phyloP scores from a whole-genome alignment of 2,888 invertebrate genomes.

The Yponomeuta plumbellus region DNA sequence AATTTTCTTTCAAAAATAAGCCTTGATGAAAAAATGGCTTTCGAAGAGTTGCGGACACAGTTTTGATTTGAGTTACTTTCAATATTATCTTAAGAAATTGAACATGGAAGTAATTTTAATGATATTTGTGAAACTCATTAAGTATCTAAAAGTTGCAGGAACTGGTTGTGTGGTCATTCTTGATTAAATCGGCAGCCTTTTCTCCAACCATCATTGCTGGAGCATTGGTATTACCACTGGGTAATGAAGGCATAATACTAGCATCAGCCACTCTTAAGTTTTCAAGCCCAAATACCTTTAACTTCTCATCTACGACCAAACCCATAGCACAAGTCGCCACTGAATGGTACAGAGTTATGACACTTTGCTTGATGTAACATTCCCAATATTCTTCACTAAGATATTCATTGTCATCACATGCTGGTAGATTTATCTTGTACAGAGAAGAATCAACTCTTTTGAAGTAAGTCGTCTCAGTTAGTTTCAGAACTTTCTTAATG shows the following conservation, averaged over 20 bases:
- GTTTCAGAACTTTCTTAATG: slow-evolving; percentile 2
- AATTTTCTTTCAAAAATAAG: no score
- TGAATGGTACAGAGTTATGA: background rate
- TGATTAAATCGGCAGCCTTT: slow-evolving; percentile 9
- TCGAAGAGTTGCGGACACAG: no score
- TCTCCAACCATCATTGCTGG: slow-evolving; percentile 5
- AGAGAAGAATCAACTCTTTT: background rate
- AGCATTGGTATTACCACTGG: slow-evolving; percentile 4
- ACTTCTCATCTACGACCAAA: slow-evolving; percentile 5
- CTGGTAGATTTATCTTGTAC: background rate
- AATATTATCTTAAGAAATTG: no score
- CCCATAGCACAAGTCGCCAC: slow-evolving; percentile 3
- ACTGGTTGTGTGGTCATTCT: background rate
- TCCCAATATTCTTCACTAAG: slow-evolving; percentile 6
- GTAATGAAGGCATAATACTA: background rate
- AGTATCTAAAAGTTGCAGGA: no score
- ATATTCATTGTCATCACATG: background rate
- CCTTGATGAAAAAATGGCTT: no score
- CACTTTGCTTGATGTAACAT: background rate
- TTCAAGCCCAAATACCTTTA: background rate
- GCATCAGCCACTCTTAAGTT: slow-evolving; percentile 9
- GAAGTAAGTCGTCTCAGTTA: background rate
- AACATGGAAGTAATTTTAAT: no score
- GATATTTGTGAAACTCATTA: no score
- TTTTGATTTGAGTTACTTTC: no score